Evolutionary conservation across 2,113 vertebrate species (phyloP), one percentile per base, ranked within the genome.

Genomic region (Scopus umbretta): DNA sequence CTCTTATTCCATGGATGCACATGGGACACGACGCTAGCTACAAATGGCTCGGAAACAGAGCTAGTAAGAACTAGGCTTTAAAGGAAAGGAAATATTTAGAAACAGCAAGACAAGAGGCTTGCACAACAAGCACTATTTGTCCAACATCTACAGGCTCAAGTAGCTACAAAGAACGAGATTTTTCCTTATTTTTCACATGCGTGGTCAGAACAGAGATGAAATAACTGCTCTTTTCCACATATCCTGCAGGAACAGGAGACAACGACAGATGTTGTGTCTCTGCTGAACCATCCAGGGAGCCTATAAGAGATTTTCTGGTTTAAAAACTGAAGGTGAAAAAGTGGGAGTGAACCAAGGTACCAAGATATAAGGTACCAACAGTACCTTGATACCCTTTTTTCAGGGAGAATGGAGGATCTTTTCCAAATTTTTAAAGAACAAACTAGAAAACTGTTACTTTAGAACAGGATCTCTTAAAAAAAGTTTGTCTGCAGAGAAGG

Each of bases 361-460:
- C 42, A 43, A 63, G 34, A 40, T 10, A 30, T 30, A 52, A 76
- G 34, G 34, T 68, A 67, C 42, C 34, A 67, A 62, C 20, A 65
- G 59, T 20, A 38, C 1, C 16, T 6, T 0, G 0, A 30, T 71
- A 50, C 13, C 15, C 16, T 58, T 71, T 71, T 55, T 52, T 58
- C 5, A 3, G 56, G 45, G 22, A 86, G 19, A 86, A 79, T 8
- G 22, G 15, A 85, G 10, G 90, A 73, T 3, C 4, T 67, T 56
- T 45, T 49, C 15, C 22, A 38, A 30, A 23, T 20, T 62, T 70
- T 62, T 32, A 20, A 55, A 68, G 36, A 67, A 25, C 6, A 65
- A 91, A 59, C 27, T 19, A 71, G 11, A 72, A 17, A 72, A 47
- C 36, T 49, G 11, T 34, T 74, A 58, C 49, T 87, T 90, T 27